Base-by-base conservation (phyloP, 1,140 invertebrate species). In the Nylanderia fulva region DNA sequence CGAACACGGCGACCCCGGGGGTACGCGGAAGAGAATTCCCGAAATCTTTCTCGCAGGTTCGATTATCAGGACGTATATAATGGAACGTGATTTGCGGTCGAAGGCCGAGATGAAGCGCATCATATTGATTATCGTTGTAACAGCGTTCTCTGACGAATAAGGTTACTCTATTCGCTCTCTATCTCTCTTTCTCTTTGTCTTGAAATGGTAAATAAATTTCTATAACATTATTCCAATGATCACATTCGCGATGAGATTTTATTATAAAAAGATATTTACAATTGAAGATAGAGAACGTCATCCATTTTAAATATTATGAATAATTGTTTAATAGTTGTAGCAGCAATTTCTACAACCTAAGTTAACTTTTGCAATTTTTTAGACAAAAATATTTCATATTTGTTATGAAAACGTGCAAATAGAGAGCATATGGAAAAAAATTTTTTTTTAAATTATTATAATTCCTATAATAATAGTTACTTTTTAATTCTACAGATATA, bases 61-160 rank as follows among this genome's bases (percentile, higher is more conserved):
- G 80, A 90, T 88, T 87, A 88, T 85, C 79, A 71, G 75, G 63
- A 72, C 83, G 72, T 85, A 89, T 85, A 89, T 89, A 88, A 87
- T 85, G 77, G 87, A 86, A 91, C 83, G 82, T 90, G 82, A 91
- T 91, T 91, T 91, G 89, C 82, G 91, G 88, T 91, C 89, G 72
- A 63, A 66, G 58, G 54, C 85, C 61, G 63, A 64, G 87, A 85
- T 90, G 74, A 79, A 79, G 85, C 76, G 74, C 85, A 58, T 54
- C 24, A 52, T 56, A 77, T 84, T 76, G 60, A 56, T 36, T 56
- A 72, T 76, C 24, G 56, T 66, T 60, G 29, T 79, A 36, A 39
- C 39, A 77, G 39, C 58, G 45, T 7, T 27, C 36, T 21, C 21
- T 48, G 24, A 58, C 48, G 66, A 64, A 54, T 74, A 52, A 56